phyloP scores from a whole-genome alignment of 2,113 vertebrate genomes.

The Ranitomeya variabilis region DNA sequence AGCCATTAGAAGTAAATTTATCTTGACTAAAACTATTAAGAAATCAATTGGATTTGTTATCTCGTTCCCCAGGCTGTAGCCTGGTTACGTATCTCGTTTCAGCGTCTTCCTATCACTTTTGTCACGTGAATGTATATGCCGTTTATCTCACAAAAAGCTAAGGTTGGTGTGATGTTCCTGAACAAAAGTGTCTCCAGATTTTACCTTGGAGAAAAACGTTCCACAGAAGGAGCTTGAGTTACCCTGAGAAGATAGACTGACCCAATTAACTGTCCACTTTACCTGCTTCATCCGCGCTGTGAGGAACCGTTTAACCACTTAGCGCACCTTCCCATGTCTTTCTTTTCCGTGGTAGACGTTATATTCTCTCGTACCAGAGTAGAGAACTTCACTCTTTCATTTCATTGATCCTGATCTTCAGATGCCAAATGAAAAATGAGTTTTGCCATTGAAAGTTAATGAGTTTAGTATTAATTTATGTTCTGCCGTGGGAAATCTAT shows the following conservation, averaged over 20 bases:
- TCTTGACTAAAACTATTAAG: slow-evolving; percentile 52
- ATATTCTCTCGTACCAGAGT: neutral
- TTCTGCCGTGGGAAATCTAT: slow-evolving; percentile 34
- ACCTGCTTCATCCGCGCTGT: neutral
- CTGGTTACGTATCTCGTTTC: slow-evolving; percentile 35
- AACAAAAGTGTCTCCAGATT: slow-evolving; percentile 11
- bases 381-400: neutral
- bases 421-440: slow-evolving; percentile 34
- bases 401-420: neutral
- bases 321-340: neutral
- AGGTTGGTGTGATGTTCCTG: neutral
- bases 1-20: slow-evolving; percentile 33
- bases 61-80: slow-evolving; percentile 45
- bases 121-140: slow-evolving; percentile 23
- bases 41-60: slow-evolving; percentile 51
- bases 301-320: neutral
- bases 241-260: neutral
- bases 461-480: slow-evolving; percentile 35
- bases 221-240: neutral
- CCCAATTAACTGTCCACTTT: neutral
- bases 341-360: neutral
- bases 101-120: slow-evolving; percentile 28
- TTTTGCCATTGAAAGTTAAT: slow-evolving; percentile 31
- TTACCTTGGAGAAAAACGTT: neutral
- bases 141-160: slow-evolving; percentile 21